These are phyloP conservation scores for Phrynocephalus versicolor DNA, from an alignment of 2,113 vertebrate genomes.

Conservation along the genomic window DNA sequence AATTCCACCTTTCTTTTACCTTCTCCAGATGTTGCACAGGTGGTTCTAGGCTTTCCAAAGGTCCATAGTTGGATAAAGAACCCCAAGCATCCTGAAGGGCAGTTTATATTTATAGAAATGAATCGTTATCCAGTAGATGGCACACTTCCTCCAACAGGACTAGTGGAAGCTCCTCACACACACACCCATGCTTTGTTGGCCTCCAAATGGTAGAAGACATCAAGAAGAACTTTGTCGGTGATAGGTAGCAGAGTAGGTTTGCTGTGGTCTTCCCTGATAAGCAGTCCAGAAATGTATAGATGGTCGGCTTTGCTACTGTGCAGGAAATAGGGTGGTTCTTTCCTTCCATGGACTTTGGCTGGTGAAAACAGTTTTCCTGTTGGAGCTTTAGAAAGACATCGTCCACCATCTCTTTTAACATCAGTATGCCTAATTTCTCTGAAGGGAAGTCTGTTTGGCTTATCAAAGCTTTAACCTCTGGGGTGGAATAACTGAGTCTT, in stretches of 20 bases:
- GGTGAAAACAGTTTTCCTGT: no score
- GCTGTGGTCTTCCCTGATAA: neutral
- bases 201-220: neutral
- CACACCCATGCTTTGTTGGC: accelerated
- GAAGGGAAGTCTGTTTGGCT: neutral
- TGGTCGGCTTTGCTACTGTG: neutral
- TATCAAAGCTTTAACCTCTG: neutral
- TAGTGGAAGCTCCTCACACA: accelerated
- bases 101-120: neutral
- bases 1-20: neutral
- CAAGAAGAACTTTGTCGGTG: neutral
- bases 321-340: neutral
- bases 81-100: accelerated
- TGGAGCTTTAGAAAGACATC: no score
- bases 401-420: neutral
- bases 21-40: neutral
- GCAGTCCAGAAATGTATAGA: neutral
- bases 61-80: neutral
- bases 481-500: neutral
- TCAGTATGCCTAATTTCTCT: neutral
- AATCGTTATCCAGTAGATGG: constrained; percentile 42
- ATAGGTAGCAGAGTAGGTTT: neutral
- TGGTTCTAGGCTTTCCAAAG: neutral
- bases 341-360: no score
- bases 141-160: constrained; percentile 31